These are phyloP conservation scores for Lycia hirtaria DNA, from an alignment of 2,888 invertebrate species.

Conservation along the genomic window DNA sequence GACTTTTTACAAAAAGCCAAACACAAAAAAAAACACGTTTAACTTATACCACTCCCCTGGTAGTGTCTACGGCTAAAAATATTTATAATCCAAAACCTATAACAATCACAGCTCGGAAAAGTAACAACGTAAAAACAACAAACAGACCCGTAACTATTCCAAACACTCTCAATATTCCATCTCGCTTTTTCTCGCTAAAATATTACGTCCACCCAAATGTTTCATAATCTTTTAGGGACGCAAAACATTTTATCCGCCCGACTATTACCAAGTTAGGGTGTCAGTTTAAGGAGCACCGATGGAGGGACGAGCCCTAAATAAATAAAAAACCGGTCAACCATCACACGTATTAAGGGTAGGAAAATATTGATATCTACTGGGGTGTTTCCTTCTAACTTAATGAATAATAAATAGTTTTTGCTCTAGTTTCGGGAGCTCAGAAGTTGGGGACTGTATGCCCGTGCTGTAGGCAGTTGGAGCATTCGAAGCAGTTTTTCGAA, in stretches of 20 bases:
- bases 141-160: neutral
- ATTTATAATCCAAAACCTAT: too few relatives aligned
- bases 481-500: neutral
- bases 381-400: slow-evolving; percentile 34
- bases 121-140: neutral
- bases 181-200: slow-evolving; percentile 13
- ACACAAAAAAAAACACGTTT: too few relatives aligned
- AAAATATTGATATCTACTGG: slow-evolving; percentile 40
- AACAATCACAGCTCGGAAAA: too few relatives aligned
- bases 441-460: slow-evolving; percentile 14
- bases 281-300: slow-evolving; percentile 36
- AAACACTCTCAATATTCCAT: slow-evolving; percentile 2
- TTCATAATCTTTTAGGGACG: slow-evolving; percentile 23
- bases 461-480: slow-evolving; percentile 9
- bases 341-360: slow-evolving; percentile 39
- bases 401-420: slow-evolving; percentile 39
- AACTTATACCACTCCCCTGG: too few relatives aligned
- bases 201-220: slow-evolving; percentile 23
- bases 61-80: too few relatives aligned
- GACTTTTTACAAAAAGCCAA: too few relatives aligned
- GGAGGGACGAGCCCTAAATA: slow-evolving; percentile 40
- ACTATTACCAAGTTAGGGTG: slow-evolving; percentile 44
- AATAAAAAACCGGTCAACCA: slow-evolving; percentile 43
- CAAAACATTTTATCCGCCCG: slow-evolving; percentile 36
- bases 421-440: slow-evolving; percentile 8